Conservation (phyloP, 2,113 vertebrate genomes). For the Xiphophorus couchianus region DNA sequence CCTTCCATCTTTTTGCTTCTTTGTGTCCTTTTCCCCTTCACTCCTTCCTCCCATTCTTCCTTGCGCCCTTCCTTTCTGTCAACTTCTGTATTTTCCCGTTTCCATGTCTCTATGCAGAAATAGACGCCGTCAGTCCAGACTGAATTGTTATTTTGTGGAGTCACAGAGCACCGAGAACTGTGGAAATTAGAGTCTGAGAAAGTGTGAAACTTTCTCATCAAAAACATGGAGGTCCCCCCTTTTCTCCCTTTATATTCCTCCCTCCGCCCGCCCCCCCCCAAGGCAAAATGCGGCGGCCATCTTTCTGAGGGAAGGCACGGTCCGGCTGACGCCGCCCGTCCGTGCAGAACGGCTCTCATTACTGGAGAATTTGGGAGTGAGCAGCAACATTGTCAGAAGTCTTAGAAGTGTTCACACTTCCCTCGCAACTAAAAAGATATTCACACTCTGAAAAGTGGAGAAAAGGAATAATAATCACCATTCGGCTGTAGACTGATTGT, state of each 20-base stretch:
- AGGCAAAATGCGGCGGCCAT: conserved; percentile 35
- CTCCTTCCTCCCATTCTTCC: not conserved
- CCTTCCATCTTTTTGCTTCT: not conserved
- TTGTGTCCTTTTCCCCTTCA: not conserved
- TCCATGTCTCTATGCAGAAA: too few relatives aligned
- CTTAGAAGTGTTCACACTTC: conserved; percentile 30
- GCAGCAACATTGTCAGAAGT: conserved; percentile 35
- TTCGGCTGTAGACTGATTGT: conserved; percentile 25
- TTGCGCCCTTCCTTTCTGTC: not conserved
- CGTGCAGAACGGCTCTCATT: conserved; percentile 42
- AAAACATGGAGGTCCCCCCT: not conserved
- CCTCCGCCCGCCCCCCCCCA: not conserved
- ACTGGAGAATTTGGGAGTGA: conserved; percentile 44
- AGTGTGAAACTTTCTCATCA: not conserved
- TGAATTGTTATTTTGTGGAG: not conserved
- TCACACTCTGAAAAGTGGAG: conserved; percentile 16
- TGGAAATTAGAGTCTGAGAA: not conserved
- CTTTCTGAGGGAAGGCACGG: conserved; percentile 33
- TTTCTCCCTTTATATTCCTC: conserved; percentile 13
- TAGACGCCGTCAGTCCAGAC: not conserved
- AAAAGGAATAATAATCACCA: conserved; percentile 25
- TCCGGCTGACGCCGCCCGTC: conserved; percentile 23
- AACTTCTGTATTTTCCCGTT: not conserved
- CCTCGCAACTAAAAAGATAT: conserved; percentile 20
- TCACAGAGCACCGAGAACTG: not conserved